Evolutionary conservation across 2,888 invertebrate species (phyloP), one percentile per base, ranked within the genome.

Genomic region (Drosophila kuntzei): DNA sequence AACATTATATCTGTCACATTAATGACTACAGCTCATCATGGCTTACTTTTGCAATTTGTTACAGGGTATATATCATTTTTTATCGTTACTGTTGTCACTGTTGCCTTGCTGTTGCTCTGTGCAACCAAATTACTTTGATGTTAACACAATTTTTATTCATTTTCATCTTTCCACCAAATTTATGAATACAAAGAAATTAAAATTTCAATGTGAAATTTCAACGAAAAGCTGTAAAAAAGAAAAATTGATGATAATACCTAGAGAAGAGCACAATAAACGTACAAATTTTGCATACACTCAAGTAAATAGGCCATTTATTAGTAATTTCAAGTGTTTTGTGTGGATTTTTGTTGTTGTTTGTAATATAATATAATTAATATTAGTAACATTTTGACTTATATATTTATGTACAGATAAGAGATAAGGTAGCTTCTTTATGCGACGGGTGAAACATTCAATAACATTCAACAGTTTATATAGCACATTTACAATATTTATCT

Each of bases 261-360:
- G 12, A 20, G 25, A n/a, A 22, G 14, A 34, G 32, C 7, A 18
- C 32, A 53, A 49, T 53, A 58, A 66, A 71, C n/a, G 37, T 22
- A n/a, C 34, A 39, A 39, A 43, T 68, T 46, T 66, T 61, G 50
- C 46, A 70, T 88, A 82, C 83, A 86, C 78, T 69, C 80, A 82
- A 77, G 71, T 82, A 88, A 87, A 77, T 82, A 77, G 57, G 63
- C 49, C 55, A 64, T 83, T 82, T 88, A 88, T 88, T 88, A 50
- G 51, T 50, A 32, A 69, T 39, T 49, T 65, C 12, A 39, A 61
- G 64, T 67, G 49, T 50, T 53, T 25, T 41, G 12, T 64, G 44
- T 61, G 59, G 36, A 7, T 59, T 59, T 62, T 39, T 29, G n/a
- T 37, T 18, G 11, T 34, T 20, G 16, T 51, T 51, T 27, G 18